Conservation (phyloP, 2,113 vertebrate species). For the Pristiophorus japonicus region DNA sequence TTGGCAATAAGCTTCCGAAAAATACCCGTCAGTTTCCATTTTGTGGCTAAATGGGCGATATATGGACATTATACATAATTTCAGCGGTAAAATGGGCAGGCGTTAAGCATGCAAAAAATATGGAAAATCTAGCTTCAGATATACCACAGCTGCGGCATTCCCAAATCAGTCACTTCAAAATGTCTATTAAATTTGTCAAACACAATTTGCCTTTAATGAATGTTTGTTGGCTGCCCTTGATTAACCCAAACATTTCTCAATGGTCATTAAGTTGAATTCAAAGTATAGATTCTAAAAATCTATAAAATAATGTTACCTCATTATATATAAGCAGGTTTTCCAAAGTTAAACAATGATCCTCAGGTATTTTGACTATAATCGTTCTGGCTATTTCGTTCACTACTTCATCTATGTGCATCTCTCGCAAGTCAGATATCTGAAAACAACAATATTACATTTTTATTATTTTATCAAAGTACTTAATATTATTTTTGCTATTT, state of each 20-base stretch:
- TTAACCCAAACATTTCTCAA: not conserved
- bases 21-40: no score
- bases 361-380: slow-evolving; percentile 60
- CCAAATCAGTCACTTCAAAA: not conserved
- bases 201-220: not conserved
- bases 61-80: no score
- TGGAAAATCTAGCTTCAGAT: no score
- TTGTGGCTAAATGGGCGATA: no score
- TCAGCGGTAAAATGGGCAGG: no score
- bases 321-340: slow-evolving; percentile 60
- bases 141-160: not conserved
- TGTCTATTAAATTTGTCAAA: not conserved
- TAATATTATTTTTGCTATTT: not conserved
- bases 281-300: not conserved
- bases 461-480: not conserved
- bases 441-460: slow-evolving; percentile 35
- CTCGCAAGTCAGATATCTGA: slow-evolving; percentile 63
- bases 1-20: no score
- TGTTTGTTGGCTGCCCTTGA: not conserved
- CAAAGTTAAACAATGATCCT: slow-evolving; percentile 46
- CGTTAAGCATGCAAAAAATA: no score
- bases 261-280: not conserved
- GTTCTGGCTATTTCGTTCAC: slow-evolving; percentile 67
- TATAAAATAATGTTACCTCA: slow-evolving; percentile 53
- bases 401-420: slow-evolving; percentile 60